Percentiles rank a stretch among this genome's conserved stretches.
phyloP scores from a whole-genome alignment of 2,888 invertebrate genomes.

The Phyto melanocephala region DNA sequence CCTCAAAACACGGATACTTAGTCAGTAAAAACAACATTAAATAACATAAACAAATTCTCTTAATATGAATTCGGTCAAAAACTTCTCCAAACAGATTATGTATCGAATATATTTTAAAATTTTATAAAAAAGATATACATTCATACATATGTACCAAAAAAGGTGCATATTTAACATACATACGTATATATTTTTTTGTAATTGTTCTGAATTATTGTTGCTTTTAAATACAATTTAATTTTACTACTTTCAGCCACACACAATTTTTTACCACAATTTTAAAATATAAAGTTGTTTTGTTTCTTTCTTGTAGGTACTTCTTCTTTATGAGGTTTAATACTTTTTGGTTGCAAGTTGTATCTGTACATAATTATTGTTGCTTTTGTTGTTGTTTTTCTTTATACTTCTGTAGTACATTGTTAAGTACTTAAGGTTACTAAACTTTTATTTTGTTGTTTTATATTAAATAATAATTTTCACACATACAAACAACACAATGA shows the following conservation, averaged over 20 bases:
- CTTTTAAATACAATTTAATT: constrained; percentile 22
- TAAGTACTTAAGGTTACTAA: constrained; percentile 56
- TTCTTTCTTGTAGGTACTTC: not conserved
- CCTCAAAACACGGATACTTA: too few relatives aligned
- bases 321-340: not conserved
- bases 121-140: too few relatives aligned
- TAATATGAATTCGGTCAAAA: too few relatives aligned
- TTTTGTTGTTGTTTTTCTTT: not conserved
- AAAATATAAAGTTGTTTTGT: constrained; percentile 27
- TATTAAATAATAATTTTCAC: constrained; percentile 14
- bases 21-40: too few relatives aligned
- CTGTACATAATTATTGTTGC: not conserved
- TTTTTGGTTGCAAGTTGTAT: not conserved
- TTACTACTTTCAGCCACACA: constrained; percentile 26
- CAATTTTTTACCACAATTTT: constrained; percentile 45
- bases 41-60: too few relatives aligned
- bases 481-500: constrained; percentile 23
- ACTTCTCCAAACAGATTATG: too few relatives aligned
- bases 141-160: too few relatives aligned
- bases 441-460: constrained; percentile 25
- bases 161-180: too few relatives aligned
- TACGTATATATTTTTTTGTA: not conserved
- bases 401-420: constrained; percentile 9
- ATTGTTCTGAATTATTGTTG: constrained; percentile 37
- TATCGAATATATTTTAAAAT: too few relatives aligned